Base-by-base conservation (phyloP, 1,140 invertebrate species). In the Melipona quadrifasciata region DNA sequence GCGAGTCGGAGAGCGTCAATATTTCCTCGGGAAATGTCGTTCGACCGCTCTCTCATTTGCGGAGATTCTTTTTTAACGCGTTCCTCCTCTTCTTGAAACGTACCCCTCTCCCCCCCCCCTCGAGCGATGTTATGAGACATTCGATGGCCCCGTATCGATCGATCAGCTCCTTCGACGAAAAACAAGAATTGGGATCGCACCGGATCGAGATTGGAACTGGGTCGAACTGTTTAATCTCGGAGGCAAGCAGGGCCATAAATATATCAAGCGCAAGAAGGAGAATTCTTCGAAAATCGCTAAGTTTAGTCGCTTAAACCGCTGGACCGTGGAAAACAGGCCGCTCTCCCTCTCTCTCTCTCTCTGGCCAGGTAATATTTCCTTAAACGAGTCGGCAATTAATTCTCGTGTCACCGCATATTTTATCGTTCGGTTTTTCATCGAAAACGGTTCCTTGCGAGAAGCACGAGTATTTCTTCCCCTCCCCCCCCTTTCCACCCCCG, bases 391-490 rank as follows among this genome's bases (percentile, higher is more conserved):
- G 5, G 67, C 68, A 80, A 80, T 80, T 72, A 80, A 80, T 80
- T 72, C 65, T 72, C 53, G n/a, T 71, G 68, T 80, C 68, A 57
- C 34, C 68, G 79, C 68, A 31, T 78, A 78, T 78, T 78, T 78
- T 67, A 78, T 78, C 76, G 39, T 65, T 78, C 76, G 61, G 61
- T 78, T 78, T 78, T 78, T 78, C 61, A 78, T 51, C 58, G n/a
- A 47, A 53, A 39, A 12, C 12, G 19, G 61, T 31, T 65, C 58
- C 76, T 19, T n/a, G 16, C 39, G 75, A 77, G 39, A 47, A 47
- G 53, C 61, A 67, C 76, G 51, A 65, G 61, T 78, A 78, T 61
- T 65, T 51, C 3, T 19, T 27, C 3, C 21, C 8, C 17, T 6
- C 55, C 55, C 17, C 14, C 55, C 6, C 55, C 55, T 19, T 19